Base-by-base conservation (phyloP, 2,888 invertebrate species). In the Chironomus tentans region DNA sequence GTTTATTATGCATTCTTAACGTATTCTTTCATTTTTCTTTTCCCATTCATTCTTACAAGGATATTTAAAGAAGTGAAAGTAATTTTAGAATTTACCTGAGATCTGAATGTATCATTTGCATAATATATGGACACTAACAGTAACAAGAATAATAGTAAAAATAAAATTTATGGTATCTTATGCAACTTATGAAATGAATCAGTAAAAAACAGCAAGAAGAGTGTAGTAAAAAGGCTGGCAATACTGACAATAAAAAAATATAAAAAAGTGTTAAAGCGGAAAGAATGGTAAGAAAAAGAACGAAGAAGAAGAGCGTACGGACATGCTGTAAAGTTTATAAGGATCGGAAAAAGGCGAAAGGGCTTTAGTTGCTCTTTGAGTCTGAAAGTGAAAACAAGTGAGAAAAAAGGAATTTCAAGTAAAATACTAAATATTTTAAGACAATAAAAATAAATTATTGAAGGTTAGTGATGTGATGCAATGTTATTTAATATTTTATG, bases 141-240 rank as follows among this genome's bases (percentile, higher is more conserved):
- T 38, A 38, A 38, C 38, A 38, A 21, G 24, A 24, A 24, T 22
- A 21, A 21, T 65, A 22, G 13, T 21, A 21, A 65, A 65, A 65
- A 13, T 22, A 65, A 65, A 65, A 65, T 65, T 65, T 65, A 65
- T 65, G 65, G 65, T 65, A 21, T 24, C 24, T 65, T 65, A 65
- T 65, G 56, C 65, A 24, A 22, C 65, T 13, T 21, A 62, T 62
- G 62, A 15, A 18, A 15, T 15, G 56, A 56, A 56, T 15, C 56
- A 12, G 50, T 15, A 50, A 50, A 5, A 65, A 65, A 65, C 7
- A 18, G 65, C 24, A 21, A 65, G 65, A 18, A 21, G 21, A 24
- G 65, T 13, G 4, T 13, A 65, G 12, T 2, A 15, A 65, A 12
- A 24, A 65, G 65, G 65, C 65, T 24, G 65, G 18, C 21, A 65